Percentiles rank a stretch among this genome's conserved stretches.
These are phyloP conservation scores for Sebastes alutus DNA, from an alignment of 2,797 vertebrate species.

Conservation along the genomic window DNA sequence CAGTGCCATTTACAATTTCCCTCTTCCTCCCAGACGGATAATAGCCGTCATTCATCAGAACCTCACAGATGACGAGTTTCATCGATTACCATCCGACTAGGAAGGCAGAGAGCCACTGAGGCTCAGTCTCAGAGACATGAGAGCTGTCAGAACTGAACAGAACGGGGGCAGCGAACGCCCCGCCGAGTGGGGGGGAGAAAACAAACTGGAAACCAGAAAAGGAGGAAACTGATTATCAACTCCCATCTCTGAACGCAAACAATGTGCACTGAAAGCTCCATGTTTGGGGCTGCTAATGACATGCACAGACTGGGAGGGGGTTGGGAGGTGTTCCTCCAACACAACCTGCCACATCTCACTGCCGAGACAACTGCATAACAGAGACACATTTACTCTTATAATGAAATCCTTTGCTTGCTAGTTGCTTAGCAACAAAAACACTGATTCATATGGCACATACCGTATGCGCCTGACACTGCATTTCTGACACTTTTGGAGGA, in stretches of 20 bases:
- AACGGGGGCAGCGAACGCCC: slow-evolving; percentile 31
- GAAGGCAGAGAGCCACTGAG: slow-evolving; percentile 15
- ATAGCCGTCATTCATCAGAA: slow-evolving; percentile 64
- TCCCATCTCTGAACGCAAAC: slow-evolving; percentile 55
- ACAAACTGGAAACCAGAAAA: slow-evolving; percentile 34
- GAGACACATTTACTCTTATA: slow-evolving; percentile 73
- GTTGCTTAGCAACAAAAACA: slow-evolving; percentile 84
- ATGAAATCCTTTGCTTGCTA: slow-evolving; percentile 79
- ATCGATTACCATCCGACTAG: slow-evolving; percentile 52
- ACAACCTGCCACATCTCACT: slow-evolving; percentile 72
- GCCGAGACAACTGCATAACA: slow-evolving; percentile 77
- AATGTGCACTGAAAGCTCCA: slow-evolving; percentile 45
- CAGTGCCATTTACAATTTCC: slow-evolving; percentile 32
- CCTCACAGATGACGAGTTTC: slow-evolving; percentile 36
- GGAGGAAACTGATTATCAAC: slow-evolving; percentile 67
- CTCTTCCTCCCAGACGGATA: slow-evolving; percentile 48
- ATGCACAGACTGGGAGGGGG: slow-evolving; percentile 59
- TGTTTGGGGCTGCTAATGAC: slow-evolving; percentile 69
- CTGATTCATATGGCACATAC: slow-evolving; percentile 76
- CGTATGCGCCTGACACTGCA: slow-evolving; percentile 73
- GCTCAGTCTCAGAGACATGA: slow-evolving; percentile 28
- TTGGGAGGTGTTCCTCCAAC: slow-evolving; percentile 61
- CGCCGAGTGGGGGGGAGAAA: not conserved
- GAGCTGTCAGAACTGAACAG: slow-evolving; percentile 37
- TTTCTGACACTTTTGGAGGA: slow-evolving; percentile 70